Percentiles rank a stretch among this genome's conserved stretches.
These are phyloP conservation scores for Halictus rubicundus DNA, from an alignment of 1,140 invertebrate genomes.

Conservation along the genomic window DNA sequence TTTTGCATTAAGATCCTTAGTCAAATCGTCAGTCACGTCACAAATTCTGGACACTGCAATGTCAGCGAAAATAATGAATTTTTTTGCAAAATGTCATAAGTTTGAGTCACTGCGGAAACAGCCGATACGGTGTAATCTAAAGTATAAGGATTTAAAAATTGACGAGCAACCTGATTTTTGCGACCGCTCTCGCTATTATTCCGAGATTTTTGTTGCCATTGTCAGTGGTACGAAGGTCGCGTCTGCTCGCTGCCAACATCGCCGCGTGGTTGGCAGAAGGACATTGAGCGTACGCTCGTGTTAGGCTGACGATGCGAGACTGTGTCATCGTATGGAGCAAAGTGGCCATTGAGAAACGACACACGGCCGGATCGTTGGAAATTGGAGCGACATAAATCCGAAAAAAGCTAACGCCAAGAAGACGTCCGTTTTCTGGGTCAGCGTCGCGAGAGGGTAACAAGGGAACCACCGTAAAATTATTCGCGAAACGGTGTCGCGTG, in stretches of 20 bases:
- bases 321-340: constrained; percentile 11
- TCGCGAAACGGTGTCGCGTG: constrained; percentile 46
- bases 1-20: too few species aligned
- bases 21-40: too few species aligned
- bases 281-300: neutral
- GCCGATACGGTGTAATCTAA: too few species aligned
- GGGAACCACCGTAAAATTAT: constrained; percentile 38
- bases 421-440: constrained; percentile 44
- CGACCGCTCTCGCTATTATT: neutral
- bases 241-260: neutral
- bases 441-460: constrained; percentile 28
- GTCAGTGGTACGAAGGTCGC: neutral
- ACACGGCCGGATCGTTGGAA: neutral
- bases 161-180: neutral
- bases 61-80: too few species aligned
- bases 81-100: too few species aligned
- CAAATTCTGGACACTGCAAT: too few species aligned
- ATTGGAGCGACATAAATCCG: constrained; percentile 40
- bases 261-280: neutral
- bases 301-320: too few species aligned
- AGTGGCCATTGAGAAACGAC: constrained; percentile 35
- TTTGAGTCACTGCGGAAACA: too few species aligned
- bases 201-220: neutral
- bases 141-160: too few species aligned
- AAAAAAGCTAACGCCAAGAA: constrained; percentile 38